Evolutionary conservation across 2,113 vertebrate genomes (phyloP).

Genomic region (Bombycilla garrulus): DNA sequence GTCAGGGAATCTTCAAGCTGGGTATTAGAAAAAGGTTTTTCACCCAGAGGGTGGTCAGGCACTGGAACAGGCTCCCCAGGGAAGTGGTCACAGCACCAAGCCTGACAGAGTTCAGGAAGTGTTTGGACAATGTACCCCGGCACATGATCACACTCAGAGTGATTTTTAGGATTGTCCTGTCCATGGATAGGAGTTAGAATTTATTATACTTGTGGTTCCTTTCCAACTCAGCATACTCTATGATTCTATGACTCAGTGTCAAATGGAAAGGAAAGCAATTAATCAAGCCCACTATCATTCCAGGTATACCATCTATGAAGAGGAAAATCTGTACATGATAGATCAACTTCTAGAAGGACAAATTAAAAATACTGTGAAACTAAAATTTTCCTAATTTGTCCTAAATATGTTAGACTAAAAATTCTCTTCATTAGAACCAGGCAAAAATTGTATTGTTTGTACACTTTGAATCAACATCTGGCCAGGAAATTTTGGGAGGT

Average conservation of each 20-base stretch:
- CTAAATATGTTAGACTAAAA: not conserved
- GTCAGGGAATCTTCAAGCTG: not conserved
- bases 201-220: not conserved
- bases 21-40: not conserved
- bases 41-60: rapidly evolving
- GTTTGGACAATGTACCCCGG: not conserved
- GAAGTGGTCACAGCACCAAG: not conserved
- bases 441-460: not conserved
- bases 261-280: not conserved
- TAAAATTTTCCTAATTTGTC: not conserved
- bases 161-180: not conserved
- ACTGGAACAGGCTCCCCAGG: not conserved
- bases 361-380: not conserved
- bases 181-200: not conserved
- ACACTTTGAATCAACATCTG: not conserved
- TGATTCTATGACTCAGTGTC: not conserved
- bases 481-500: not conserved
- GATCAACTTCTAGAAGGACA: not conserved
- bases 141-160: not conserved
- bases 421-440: not conserved
- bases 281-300: not conserved
- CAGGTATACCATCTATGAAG: not conserved
- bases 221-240: not conserved
- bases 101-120: not conserved
- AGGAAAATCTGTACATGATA: not conserved